Evolutionary conservation across 2,888 invertebrate genomes (phyloP), one percentile per base, ranked within the genome.

Genomic region (Spodoptera littoralis): DNA sequence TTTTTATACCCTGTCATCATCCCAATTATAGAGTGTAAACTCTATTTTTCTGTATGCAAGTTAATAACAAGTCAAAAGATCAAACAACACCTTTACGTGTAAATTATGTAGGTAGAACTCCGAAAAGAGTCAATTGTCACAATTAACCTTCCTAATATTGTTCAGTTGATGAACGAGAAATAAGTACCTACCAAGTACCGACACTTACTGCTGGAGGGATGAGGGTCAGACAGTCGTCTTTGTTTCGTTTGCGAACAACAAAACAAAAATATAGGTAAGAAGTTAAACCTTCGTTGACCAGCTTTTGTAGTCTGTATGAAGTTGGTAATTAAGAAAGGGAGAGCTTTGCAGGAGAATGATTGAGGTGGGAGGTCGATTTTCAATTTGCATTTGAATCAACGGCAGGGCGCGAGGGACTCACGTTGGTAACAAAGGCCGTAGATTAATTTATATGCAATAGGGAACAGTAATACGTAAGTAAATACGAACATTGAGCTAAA

Each of bases 331-430:
- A 86, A 82, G 85, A 81, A 76, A 68, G 60, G 67, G 67, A 67
- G 63, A 70, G 69, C 67, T 74, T 60, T 63, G 71, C 65, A 76
- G 71, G 66, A 75, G 72, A 72, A 73, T 73, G 76, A 79, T 73
- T 79, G 80, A 74, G 84, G 79, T 77, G 72, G 83, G 77, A 77
- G 83, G 84, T 80, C 83, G 83, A 85, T 84, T 84, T 87, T 87
- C 81, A 84, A 89, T 89, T 87, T 88, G 82, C 88, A 87, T 88
- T 85, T 87, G 85, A 88, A 88, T 88, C 77, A 81, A 72, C 70
- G 74, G 59, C 73, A 68, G 77, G 72, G 72, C 72, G 75, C 77
- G 70, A 58, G 77, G 70, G 78, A 66, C 72, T 66, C 69, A 57
- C 65, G 72, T 70, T 70, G 71, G 74, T 81, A 82, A 86, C 82